Evolutionary conservation across 2,888 invertebrate genomes (phyloP), one percentile per base, ranked within the genome.

Genomic region (Malthinus seriepunctatus): DNA sequence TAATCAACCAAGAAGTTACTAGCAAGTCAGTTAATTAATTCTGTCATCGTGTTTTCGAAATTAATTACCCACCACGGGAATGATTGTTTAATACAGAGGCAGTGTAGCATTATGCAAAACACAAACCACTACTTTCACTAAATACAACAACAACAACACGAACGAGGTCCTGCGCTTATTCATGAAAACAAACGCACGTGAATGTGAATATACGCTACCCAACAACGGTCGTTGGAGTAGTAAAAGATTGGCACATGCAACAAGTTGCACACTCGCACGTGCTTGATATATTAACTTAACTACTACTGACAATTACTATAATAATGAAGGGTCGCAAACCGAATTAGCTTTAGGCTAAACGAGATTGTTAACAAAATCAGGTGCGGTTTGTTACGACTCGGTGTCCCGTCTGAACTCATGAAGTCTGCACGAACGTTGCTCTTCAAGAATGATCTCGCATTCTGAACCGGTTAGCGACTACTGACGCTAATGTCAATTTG

Each of bases 191-290:
- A 60, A 60, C 60, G 60, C 58, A 62, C 55, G 58, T 59, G 63
- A 23, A 23, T 23, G 58, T 59, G 63, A 23, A 23, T 23, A 23
- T 23, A 23, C 23, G 2, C 23, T 23, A 51, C 32, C 44, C 53
- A 57, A 44, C 52, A 55, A 37, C 54, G 61, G 46, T 51, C 46
- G 53, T 45, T 54, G 51, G 44, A 54, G 11, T n/a, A 35, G 49
- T 42, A 32, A 39, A 56, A 51, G 56, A 48, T 48, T 52, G 51
- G 61, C 54, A 63, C 65, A 56, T 65, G 70, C 73, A 73, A 72
- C 73, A 72, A 71, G 71, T 72, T 70, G 70, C 58, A 58, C 60
- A 55, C 54, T 52, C 53, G 67, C 70, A 67, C 69, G 70, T 69
- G 67, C 65, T 63, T 62, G 63, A 67, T 64, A 63, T 66, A 66